Percentiles rank a stretch among this genome's conserved stretches.
Conservation (phyloP, 2,888 invertebrate species). For the Nymphalis c-album region DNA sequence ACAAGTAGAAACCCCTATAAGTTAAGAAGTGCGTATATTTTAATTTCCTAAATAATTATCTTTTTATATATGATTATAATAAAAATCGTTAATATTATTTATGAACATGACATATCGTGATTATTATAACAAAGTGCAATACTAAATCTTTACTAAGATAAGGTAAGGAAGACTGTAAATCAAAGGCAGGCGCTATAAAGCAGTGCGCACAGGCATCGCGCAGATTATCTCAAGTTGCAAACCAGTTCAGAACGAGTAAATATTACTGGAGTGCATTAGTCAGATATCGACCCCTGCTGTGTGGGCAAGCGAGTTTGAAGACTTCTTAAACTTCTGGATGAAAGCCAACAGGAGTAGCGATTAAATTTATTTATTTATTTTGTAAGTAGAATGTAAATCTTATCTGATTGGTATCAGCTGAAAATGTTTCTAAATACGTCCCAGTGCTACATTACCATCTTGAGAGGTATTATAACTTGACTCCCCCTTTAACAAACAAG, state of each 20-base stretch:
- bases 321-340: constrained; percentile 24
- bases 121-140: constrained; percentile 22
- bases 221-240: constrained; percentile 37
- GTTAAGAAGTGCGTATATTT: too few species aligned
- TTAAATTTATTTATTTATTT: constrained; percentile 2
- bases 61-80: too few species aligned
- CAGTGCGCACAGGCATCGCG: constrained; percentile 39
- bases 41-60: too few species aligned
- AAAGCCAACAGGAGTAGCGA: constrained; percentile 10
- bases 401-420: constrained; percentile 1
- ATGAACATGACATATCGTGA: constrained; percentile 3
- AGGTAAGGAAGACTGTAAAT: constrained; percentile 47
- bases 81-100: not conserved
- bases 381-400: not conserved
- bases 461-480: constrained; percentile 5
- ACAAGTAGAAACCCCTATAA: too few species aligned
- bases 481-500: constrained; percentile 7
- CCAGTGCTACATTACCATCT: not conserved
- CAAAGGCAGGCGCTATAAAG: constrained; percentile 51
- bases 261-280: constrained; percentile 72
- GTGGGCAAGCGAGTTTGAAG: constrained; percentile 52
- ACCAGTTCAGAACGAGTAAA: constrained; percentile 55
- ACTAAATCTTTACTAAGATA: constrained; percentile 35
- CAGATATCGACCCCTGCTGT: constrained; percentile 60
- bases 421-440: not conserved